Conservation (phyloP, 2,113 vertebrate genomes). For the Corythornis madagascariensis region DNA sequence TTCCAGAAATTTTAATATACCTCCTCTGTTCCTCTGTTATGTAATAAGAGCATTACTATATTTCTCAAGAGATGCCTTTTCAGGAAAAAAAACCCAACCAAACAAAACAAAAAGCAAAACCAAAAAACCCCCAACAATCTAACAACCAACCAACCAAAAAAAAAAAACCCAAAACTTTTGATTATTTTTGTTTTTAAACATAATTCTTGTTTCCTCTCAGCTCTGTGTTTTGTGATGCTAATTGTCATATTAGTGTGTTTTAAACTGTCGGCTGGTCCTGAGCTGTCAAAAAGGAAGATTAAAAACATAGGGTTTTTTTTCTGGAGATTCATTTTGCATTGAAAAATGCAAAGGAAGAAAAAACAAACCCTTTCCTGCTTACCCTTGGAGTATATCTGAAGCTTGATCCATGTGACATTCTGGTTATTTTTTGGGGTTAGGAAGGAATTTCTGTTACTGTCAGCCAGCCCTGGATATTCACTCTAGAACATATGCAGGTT, state of each 20-base stretch:
- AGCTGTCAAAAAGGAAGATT: conserved; percentile 11
- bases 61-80: not conserved
- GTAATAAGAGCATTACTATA: not conserved
- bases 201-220: not conserved
- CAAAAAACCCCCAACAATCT: too few species aligned
- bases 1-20: not conserved
- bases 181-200: not conserved
- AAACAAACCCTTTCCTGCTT: not conserved
- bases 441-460: not conserved
- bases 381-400: not conserved
- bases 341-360: not conserved
- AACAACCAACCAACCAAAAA: not conserved
- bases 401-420: not conserved
- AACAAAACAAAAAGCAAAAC: not conserved
- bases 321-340: not conserved
- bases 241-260: conserved; percentile 1
- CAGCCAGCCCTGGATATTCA: not conserved
- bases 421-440: not conserved
- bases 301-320: not conserved
- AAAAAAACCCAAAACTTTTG: not conserved
- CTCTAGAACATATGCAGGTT: not conserved
- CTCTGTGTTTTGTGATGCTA: not conserved
- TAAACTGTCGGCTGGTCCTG: not conserved
- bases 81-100: too few species aligned
- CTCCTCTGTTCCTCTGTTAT: not conserved